Conservation (phyloP, 2,888 invertebrate species). For the Cosmopolites sordidus region DNA sequence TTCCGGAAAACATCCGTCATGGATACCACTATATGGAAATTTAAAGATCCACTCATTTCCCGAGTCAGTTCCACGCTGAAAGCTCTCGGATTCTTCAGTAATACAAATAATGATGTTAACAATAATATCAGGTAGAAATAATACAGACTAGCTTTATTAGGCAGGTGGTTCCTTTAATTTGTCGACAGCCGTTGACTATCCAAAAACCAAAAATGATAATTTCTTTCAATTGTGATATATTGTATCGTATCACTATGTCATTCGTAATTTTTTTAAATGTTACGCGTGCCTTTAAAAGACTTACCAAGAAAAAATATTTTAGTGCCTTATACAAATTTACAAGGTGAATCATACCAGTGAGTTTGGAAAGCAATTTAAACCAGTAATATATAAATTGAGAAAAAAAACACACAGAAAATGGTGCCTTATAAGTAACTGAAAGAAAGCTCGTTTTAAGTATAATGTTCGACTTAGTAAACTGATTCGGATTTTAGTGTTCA, state of each 20-base stretch:
- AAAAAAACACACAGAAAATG: too few relatives aligned
- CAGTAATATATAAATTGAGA: too few relatives aligned
- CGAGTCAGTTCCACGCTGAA: slow-evolving; percentile 67
- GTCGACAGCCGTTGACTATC: not conserved
- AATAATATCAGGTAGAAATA: slow-evolving; percentile 2
- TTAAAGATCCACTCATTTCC: slow-evolving; percentile 69
- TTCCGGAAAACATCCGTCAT: slow-evolving; percentile 76
- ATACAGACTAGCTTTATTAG: not conserved
- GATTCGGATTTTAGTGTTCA: too few relatives aligned
- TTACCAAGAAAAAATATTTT: too few relatives aligned
- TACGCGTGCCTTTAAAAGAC: not conserved
- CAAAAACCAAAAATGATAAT: not conserved
- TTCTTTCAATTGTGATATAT: not conserved
- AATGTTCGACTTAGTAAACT: too few relatives aligned
- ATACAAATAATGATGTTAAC: slow-evolving; percentile 18
- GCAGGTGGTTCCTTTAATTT: not conserved
- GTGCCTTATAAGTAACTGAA: too few relatives aligned
- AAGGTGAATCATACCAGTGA: not conserved
- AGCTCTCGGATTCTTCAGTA: slow-evolving; percentile 64
- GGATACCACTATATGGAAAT: slow-evolving; percentile 86
- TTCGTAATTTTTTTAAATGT: not conserved
- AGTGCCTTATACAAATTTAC: not conserved
- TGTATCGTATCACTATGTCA: not conserved
- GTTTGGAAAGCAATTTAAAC: too few relatives aligned
- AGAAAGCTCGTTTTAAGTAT: too few relatives aligned